Conservation (phyloP, 1,140 invertebrate genomes). For the Bactericera cockerelli region DNA sequence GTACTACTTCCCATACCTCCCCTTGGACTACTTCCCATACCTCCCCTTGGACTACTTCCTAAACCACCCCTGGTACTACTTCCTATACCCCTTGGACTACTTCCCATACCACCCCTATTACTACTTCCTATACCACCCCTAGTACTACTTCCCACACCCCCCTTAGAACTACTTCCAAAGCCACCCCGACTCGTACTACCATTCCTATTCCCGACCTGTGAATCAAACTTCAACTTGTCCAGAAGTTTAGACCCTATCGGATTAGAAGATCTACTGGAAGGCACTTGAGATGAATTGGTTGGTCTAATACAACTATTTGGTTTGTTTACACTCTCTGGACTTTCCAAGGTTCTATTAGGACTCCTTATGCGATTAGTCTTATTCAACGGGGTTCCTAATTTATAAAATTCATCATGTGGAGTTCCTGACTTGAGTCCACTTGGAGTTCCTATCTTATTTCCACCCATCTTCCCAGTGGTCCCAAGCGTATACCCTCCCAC, state of each 20-base stretch:
- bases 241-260: not conserved
- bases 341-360: not conserved
- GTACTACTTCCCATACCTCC: not conserved
- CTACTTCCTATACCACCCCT: too few relatives aligned
- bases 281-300: not conserved
- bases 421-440: not conserved
- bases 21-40: too few relatives aligned
- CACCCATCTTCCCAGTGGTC: not conserved
- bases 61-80: too few relatives aligned
- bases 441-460: not conserved
- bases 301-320: not conserved
- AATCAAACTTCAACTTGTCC: not conserved
- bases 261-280: too few relatives aligned
- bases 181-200: too few relatives aligned
- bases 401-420: too few relatives aligned
- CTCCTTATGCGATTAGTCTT: not conserved
- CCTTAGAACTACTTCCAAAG: too few relatives aligned
- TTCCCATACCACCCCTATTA: not conserved
- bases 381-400: too few relatives aligned
- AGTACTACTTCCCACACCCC: too few relatives aligned
- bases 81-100: too few relatives aligned
- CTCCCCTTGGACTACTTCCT: too few relatives aligned
- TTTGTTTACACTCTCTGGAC: not conserved
- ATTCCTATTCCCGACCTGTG: not conserved
- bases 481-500: not conserved